Percentiles rank a stretch among this genome's conserved stretches.
Conservation (phyloP, 1,140 invertebrate genomes). For the Drosophila burlai region DNA sequence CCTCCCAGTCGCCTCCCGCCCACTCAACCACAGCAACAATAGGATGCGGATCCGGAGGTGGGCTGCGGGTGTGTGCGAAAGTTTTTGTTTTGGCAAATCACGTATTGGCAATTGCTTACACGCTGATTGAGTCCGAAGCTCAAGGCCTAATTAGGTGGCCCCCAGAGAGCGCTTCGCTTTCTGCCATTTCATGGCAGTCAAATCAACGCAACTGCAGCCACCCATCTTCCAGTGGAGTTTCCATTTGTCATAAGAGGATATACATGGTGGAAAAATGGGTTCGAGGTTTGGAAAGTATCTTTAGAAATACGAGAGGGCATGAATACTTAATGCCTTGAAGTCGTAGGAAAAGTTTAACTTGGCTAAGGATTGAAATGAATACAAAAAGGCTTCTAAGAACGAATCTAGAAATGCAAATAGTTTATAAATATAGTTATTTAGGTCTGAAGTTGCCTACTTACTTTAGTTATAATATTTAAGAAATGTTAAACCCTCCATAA, state of each 20-base stretch:
- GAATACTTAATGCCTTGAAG: neutral
- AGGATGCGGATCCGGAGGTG: neutral
- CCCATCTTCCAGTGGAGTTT: slow-evolving; percentile 41
- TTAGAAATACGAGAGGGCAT: neutral
- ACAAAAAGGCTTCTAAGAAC: neutral
- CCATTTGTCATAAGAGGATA: slow-evolving; percentile 63
- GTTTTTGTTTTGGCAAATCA: slow-evolving; percentile 55
- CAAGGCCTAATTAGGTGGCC: slow-evolving; percentile 57
- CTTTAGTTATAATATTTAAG: neutral
- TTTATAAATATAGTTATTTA: neutral
- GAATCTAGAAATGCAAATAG: neutral
- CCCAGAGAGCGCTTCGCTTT: slow-evolving; percentile 44
- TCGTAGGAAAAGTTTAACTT: neutral
- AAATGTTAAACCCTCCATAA: neutral
- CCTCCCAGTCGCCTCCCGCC: slow-evolving; percentile 11
- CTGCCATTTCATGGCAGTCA: slow-evolving; percentile 68
- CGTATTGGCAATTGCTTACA: slow-evolving; percentile 67
- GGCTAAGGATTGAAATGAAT: neutral
- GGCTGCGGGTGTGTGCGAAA: slow-evolving; percentile 14
- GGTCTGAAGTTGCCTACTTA: neutral
- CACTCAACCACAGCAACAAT: neutral
- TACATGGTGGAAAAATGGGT: slow-evolving; percentile 3
- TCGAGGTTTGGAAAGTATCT: neutral
- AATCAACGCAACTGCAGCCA: slow-evolving; percentile 62
- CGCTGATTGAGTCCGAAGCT: slow-evolving; percentile 53